Conservation (phyloP, 2,888 invertebrate genomes). For the Habroteleia sp. region DNA sequence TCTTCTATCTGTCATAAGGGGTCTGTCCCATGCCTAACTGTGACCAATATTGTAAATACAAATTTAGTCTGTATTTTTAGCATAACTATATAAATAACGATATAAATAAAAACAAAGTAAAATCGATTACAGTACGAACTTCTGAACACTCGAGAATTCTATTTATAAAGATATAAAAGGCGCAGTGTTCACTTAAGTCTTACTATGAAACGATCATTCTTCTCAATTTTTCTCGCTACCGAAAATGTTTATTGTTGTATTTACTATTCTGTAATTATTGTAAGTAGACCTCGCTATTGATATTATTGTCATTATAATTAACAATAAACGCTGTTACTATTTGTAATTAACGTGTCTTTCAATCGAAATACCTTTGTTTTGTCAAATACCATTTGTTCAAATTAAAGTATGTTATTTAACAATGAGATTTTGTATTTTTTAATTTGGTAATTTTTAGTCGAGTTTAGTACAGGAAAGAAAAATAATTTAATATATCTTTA, state of each 20-base stretch:
- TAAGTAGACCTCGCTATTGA: slow-evolving; percentile 80
- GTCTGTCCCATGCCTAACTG: slow-evolving; percentile 69
- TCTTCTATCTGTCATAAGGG: slow-evolving; percentile 69
- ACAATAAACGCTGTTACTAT: slow-evolving; percentile 81
- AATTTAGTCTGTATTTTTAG: slow-evolving; percentile 72
- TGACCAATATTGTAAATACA: slow-evolving; percentile 76
- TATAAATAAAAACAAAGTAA: slow-evolving; percentile 67
- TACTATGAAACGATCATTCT: slow-evolving; percentile 68
- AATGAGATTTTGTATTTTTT: too few species aligned
- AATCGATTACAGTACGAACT: slow-evolving; percentile 52
- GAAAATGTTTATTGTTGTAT: slow-evolving; percentile 79
- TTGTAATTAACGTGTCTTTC: slow-evolving; percentile 70
- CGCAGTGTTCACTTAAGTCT: slow-evolving; percentile 62
- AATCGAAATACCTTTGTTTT: too few species aligned
- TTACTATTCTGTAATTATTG: slow-evolving; percentile 80
- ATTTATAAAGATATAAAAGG: slow-evolving; percentile 36
- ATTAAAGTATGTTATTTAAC: too few species aligned
- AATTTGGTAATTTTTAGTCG: too few species aligned
- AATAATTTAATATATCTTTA: too few species aligned
- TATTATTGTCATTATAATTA: slow-evolving; percentile 76
- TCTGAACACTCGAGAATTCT: slow-evolving; percentile 55
- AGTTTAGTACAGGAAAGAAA: too few species aligned
- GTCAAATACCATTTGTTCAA: neutral
- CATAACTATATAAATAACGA: slow-evolving; percentile 71
- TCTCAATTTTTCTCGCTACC: slow-evolving; percentile 73